Base-by-base conservation (phyloP, 2,113 vertebrate species). In the Salvelinus alpinus region DNA sequence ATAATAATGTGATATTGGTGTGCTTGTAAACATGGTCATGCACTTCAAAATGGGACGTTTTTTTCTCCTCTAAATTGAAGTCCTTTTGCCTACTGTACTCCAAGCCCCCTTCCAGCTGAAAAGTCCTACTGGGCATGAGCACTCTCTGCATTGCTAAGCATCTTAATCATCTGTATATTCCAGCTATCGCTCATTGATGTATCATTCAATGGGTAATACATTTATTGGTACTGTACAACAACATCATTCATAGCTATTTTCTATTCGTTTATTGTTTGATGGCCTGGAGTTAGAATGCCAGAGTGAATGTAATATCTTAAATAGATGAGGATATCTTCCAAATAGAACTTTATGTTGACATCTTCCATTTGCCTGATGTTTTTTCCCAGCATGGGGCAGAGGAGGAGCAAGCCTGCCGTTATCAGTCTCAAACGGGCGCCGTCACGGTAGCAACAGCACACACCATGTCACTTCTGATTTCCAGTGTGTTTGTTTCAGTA, bases 261-360 rank as follows among this genome's bases (percentile, higher is more conserved):
- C 24, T 12, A 59, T 76, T 27, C n/a, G 78, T 54, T 77, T 79
- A 72, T 74, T 76, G 79, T 87, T 78, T 51, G 69, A 47, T 78
- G 80, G 67, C 75, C 74, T 64, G 57, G 48, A 75, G 70, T 75
- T 74, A 68, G n/a, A 73, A 70, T 75, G 66, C 67, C 76, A 62
- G 54, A 74, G 34, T 76, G 73, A 75, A 80, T 54, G 77, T 83
- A 82, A 85, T 85, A 83, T 85, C 77, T 80, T 84, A 75, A 81
- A 47, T 68, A 82, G 72, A 82, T 70, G 38, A 76, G 74, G 60
- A 34, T 62, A 71, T 80, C 74, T 79, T 84, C 71, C 38, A 69
- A 89, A 83, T 78, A 77, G 72, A 73, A 76, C 70, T 78, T 82
- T 68, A 80, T 74, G 78, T 70, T 78, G 73, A 64, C 65, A 70